Percentiles rank a stretch among this genome's conserved stretches.
Evolutionary conservation across 2,888 invertebrate genomes (phyloP).

Genomic region (Baronia brevicornis): DNA sequence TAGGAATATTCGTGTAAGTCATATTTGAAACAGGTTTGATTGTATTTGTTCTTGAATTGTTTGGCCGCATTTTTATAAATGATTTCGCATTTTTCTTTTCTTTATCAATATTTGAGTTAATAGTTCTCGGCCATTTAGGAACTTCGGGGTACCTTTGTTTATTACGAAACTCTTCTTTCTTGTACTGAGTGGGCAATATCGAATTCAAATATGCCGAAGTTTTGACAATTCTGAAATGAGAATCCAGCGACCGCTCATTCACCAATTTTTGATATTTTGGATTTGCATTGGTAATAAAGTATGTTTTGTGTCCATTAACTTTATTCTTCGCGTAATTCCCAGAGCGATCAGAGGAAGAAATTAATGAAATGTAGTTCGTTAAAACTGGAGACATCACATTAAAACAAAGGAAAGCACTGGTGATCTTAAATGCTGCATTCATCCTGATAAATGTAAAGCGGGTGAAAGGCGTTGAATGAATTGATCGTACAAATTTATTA

Average conservation of each 20-base stretch:
- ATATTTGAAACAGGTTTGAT: too few relatives aligned
- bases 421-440: conserved; percentile 29
- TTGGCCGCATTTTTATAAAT: not conserved
- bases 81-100: conserved; percentile 5
- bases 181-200: not conserved
- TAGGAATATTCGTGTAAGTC: too few relatives aligned
- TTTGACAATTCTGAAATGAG: conserved; percentile 38
- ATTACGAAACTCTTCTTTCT: conserved; percentile 3
- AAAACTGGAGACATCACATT: conserved; percentile 26
- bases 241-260: conserved; percentile 34
- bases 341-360: conserved; percentile 25
- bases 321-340: conserved; percentile 25
- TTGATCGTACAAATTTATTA: conserved; percentile 36
- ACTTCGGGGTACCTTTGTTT: conserved; percentile 6
- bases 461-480: conserved; percentile 19
- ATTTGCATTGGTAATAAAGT: conserved; percentile 26
- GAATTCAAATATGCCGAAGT: conserved; percentile 11
- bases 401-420: conserved; percentile 28
- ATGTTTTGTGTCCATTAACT: conserved; percentile 29
- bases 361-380: conserved; percentile 36
- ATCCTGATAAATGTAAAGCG: conserved; percentile 31
- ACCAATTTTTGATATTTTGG: conserved; percentile 24
- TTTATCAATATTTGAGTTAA: not conserved
- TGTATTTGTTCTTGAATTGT: too few relatives aligned
- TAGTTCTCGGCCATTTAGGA: conserved; percentile 1